phyloP scores from a whole-genome alignment of 1,140 invertebrate genomes.

The Oryzaephilus surinamensis region DNA sequence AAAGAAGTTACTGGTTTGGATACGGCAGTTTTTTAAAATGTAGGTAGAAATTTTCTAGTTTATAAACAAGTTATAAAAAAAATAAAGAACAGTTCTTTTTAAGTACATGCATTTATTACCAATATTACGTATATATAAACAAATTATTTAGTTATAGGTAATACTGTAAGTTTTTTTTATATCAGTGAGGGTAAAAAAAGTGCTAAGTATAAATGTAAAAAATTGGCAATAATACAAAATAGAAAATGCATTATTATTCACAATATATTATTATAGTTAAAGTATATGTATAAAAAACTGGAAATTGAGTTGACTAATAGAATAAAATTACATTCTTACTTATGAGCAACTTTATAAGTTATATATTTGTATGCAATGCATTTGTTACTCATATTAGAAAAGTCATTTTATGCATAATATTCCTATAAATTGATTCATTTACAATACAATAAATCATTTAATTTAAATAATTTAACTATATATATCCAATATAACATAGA shows the following conservation, averaged over 20 bases:
- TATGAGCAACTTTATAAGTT: no score
- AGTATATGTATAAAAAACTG: no score
- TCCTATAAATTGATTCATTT: conserved; percentile 8
- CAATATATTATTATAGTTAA: no score
- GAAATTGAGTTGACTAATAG: no score
- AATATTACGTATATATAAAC: conserved; percentile 10
- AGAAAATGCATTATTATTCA: no score
- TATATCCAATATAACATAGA: no score
- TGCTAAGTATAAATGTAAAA: no score
- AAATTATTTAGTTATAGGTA: conserved; percentile 15
- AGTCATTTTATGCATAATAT: conserved; percentile 11
- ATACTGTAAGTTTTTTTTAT: no score
- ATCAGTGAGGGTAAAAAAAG: conserved; percentile 8
- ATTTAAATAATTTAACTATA: conserved; percentile 6
- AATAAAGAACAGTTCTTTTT: conserved; percentile 9
- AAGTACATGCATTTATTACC: conserved; percentile 9
- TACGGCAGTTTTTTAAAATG: not conserved
- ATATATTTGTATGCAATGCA: not conserved
- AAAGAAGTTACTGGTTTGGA: no score
- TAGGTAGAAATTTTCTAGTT: no score
- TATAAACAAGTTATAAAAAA: conserved; percentile 8
- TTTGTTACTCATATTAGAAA: conserved; percentile 1
- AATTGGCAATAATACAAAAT: no score
- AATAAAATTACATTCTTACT: no score
- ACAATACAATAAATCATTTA: conserved; percentile 9